Percentiles rank a stretch among this genome's conserved stretches.
phyloP scores from a whole-genome alignment of 2,888 invertebrate genomes.

The Scaptomyza reducta region DNA sequence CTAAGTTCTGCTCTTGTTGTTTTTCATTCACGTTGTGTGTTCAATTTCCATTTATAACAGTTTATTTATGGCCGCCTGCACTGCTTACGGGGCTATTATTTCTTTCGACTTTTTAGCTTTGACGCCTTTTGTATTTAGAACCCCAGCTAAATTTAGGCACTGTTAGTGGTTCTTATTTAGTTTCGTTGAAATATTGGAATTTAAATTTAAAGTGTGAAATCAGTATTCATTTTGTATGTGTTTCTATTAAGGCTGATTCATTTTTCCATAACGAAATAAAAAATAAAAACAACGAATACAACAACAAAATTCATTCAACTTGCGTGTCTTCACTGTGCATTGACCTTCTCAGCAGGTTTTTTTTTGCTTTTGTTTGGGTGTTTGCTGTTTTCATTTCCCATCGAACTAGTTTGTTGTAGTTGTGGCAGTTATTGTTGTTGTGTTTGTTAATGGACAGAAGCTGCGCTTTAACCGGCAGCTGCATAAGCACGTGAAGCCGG shows the following conservation, averaged over 20 bases:
- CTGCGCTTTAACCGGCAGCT: constrained; percentile 43
- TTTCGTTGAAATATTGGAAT: background rate
- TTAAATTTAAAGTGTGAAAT: background rate
- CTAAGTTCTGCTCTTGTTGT: constrained; percentile 18
- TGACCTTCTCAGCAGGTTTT: constrained; percentile 74
- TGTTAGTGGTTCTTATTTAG: constrained; percentile 2
- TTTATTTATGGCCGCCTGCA: constrained; percentile 59
- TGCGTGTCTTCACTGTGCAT: constrained; percentile 47
- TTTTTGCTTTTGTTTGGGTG: constrained; percentile 17
- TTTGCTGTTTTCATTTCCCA: constrained; percentile 10
- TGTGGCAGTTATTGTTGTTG: constrained; percentile 4
- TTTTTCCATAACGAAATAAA: constrained; percentile 14
- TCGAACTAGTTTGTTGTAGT: constrained; percentile 41
- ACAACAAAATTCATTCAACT: constrained; percentile 26
- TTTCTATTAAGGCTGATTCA: constrained; percentile 2
- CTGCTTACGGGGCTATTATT: constrained; percentile 2
- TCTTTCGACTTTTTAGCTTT: constrained; percentile 10
- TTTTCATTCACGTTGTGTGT: constrained; percentile 25
- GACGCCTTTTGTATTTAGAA: constrained; percentile 39
- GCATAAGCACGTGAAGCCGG: constrained; percentile 59
- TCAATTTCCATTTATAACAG: constrained; percentile 53
- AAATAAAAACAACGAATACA: constrained; percentile 15
- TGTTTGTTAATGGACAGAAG: constrained; percentile 37
- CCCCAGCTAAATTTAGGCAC: constrained; percentile 44
- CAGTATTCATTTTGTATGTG: background rate